Percentiles rank a stretch among this genome's conserved stretches.
These are phyloP conservation scores for Dorcus hopei DNA, from an alignment of 2,888 invertebrate species.

Conservation along the genomic window DNA sequence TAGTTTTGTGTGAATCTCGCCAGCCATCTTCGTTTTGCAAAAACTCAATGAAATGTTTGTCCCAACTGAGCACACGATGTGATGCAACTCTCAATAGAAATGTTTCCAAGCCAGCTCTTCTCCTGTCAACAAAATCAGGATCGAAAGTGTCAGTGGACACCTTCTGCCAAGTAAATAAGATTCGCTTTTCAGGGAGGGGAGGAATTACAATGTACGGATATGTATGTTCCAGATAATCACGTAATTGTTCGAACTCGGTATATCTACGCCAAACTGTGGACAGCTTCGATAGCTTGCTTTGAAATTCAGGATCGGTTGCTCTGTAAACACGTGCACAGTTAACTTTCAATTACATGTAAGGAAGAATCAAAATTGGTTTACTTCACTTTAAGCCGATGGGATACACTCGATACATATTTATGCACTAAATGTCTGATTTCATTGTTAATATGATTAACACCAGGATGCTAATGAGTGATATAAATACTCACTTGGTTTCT, in stretches of 20 bases:
- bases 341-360: neutral
- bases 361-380: neutral
- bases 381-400: slow-evolving; percentile 18
- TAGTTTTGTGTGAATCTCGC: slow-evolving; percentile 73
- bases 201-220: slow-evolving; percentile 80
- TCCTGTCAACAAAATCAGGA: slow-evolving; percentile 80
- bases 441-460: slow-evolving; percentile 7
- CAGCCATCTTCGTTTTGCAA: slow-evolving; percentile 76
- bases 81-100: slow-evolving; percentile 73
- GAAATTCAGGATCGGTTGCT: slow-evolving; percentile 60
- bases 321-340: slow-evolving; percentile 47
- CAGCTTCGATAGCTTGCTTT: slow-evolving; percentile 58
- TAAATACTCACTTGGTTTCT: slow-evolving; percentile 66
- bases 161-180: slow-evolving; percentile 75
- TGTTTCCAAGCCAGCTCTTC: slow-evolving; percentile 78
- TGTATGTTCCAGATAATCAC: slow-evolving; percentile 71
- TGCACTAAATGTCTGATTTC: neutral
- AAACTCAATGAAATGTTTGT: slow-evolving; percentile 74
- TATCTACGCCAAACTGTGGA: slow-evolving; percentile 76
- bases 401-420: slow-evolving; percentile 14
- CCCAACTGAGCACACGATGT: slow-evolving; percentile 70
- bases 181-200: slow-evolving; percentile 77
- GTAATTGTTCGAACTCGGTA: slow-evolving; percentile 79
- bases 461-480: slow-evolving; percentile 1
- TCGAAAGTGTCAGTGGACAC: slow-evolving; percentile 74